Evolutionary conservation across 2,113 vertebrate species (phyloP), one percentile per base, ranked within the genome.

Genomic region (Leiothrix lutea): DNA sequence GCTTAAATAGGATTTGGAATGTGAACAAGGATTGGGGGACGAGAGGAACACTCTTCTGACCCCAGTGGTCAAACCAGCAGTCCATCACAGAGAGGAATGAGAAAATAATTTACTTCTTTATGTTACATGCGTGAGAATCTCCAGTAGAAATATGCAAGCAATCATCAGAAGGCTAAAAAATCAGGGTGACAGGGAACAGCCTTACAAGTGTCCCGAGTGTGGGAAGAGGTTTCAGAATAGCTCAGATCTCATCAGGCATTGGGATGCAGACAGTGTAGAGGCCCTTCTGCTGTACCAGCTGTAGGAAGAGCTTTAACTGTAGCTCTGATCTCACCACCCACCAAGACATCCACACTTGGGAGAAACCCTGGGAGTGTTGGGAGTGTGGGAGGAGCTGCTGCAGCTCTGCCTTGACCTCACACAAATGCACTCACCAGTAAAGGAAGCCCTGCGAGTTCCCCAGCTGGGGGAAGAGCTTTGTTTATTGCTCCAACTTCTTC

Each of bases 241-340:
- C 50, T 73, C 50, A 45, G 10, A 38, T 72, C 33, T 42, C 67
- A 38, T 72, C 38, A 64, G n/a, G 40, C 40, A 62, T 62, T 22
- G 21, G 11, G 25, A 44, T 4, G 1, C 45, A 82, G 16, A 61
- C 15, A 12, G 45, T 61, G 28, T 14, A 73, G 40, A 64, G 69
- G 14, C n/a, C n/a, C 14, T 45, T 64, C 19, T 0, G 0, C 23
- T 64, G 33, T 19, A 36, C 23, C 4, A 53, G 7, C 40, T 73
- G n/a, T 53, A 53, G 36, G 48, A 84, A 54, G 23, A 31, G n/a
- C 50, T 84, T 73, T 69, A 84, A 5, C 8, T 53, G 25, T 31
- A 64, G 19, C 23, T 54, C 18, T 2, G 3, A 19, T 22, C 28
- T 72, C 7, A 0, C 45, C 26, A 38, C 40, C n/a, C n/a, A 64